phyloP scores from a whole-genome alignment of 2,888 invertebrate species.

The Ariolimax columbianus region DNA sequence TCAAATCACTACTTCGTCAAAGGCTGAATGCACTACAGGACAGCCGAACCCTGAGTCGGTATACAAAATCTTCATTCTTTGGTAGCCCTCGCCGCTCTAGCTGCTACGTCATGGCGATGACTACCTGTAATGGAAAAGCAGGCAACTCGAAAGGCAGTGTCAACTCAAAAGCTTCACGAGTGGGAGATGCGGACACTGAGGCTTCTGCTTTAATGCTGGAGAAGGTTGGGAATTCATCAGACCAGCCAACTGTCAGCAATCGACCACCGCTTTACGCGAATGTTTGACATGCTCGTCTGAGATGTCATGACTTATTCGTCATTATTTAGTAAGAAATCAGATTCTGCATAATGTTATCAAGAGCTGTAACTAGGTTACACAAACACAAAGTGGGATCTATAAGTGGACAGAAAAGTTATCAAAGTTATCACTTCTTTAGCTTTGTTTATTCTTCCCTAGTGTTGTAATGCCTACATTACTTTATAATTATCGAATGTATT shows the following conservation, averaged over 20 bases:
- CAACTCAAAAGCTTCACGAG: conserved; percentile 18
- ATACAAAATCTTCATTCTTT: conserved; percentile 66
- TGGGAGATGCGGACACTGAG: conserved; percentile 38
- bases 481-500: too few species aligned
- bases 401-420: neutral
- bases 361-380: neutral
- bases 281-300: neutral
- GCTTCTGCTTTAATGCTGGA: conserved; percentile 45
- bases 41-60: conserved; percentile 64
- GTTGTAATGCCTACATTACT: too few species aligned
- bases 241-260: neutral
- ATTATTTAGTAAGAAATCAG: neutral
- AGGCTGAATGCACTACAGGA: conserved; percentile 66
- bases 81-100: conserved; percentile 61
- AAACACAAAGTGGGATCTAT: neutral
- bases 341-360: neutral
- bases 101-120: conserved; percentile 40
- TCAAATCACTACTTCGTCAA: conserved; percentile 66
- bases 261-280: neutral
- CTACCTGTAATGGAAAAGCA: conserved; percentile 41
- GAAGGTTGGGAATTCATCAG: conserved; percentile 14
- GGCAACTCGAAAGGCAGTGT: conserved; percentile 9
- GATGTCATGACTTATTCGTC: neutral
- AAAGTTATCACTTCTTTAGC: too few species aligned
- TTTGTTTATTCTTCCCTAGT: too few species aligned